These are phyloP conservation scores for Megalops atlanticus DNA, from an alignment of 2,113 vertebrate genomes.

Conservation along the genomic window DNA sequence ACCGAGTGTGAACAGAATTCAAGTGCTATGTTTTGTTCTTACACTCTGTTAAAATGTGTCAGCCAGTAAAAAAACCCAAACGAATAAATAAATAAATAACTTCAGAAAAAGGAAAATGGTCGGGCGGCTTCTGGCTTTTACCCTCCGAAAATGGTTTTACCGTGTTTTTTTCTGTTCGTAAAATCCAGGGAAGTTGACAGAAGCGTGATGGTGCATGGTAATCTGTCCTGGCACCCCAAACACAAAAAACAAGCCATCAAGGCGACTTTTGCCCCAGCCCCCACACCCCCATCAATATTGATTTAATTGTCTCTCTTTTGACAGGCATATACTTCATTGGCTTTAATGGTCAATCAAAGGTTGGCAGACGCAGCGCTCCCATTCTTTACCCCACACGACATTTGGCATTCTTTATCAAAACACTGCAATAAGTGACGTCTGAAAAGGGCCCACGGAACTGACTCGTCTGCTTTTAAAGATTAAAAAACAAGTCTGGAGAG, in stretches of 20 bases:
- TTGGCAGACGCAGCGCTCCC: constrained; percentile 91
- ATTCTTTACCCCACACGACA: constrained; percentile 87
- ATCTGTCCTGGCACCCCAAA: constrained; percentile 81
- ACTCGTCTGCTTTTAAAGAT: constrained; percentile 86
- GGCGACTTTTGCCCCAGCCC: constrained; percentile 75
- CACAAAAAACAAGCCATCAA: constrained; percentile 66
- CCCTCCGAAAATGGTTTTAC: not conserved
- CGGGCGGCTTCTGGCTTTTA: not conserved
- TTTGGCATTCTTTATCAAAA: constrained; percentile 91
- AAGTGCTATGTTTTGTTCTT: constrained; percentile 47
- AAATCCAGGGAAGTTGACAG: constrained; percentile 81
- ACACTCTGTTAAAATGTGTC: constrained; percentile 25
- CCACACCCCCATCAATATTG: constrained; percentile 91
- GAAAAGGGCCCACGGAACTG: constrained; percentile 79
- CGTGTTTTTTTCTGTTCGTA: constrained; percentile 69
- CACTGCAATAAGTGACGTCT: constrained; percentile 83
- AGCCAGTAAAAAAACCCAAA: constrained; percentile 41
- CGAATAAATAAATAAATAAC: not conserved
- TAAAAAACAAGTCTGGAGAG: not conserved
- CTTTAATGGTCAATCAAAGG: constrained; percentile 95
- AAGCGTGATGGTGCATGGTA: constrained; percentile 82
- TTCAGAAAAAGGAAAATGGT: not conserved
- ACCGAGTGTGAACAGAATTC: constrained; percentile 50
- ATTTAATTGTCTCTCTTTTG: constrained; percentile 98
- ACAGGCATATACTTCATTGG: constrained; percentile 96